phyloP scores from a whole-genome alignment of 2,888 invertebrate species.

The Teleiodes luculella region DNA sequence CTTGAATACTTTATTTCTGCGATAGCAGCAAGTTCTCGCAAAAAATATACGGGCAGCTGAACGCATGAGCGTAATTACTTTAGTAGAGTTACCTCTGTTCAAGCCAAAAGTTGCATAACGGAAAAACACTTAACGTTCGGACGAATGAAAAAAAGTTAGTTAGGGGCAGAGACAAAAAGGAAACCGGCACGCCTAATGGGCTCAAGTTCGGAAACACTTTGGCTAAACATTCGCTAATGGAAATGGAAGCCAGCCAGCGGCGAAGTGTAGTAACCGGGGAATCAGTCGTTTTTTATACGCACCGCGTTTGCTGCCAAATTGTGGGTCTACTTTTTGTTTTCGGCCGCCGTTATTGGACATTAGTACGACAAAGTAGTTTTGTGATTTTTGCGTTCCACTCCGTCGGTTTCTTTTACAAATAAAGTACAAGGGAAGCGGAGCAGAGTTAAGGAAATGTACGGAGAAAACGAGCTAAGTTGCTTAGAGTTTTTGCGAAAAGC shows the following conservation, averaged over 20 bases:
- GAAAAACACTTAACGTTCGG: constrained; percentile 59
- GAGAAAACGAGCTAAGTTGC: background rate
- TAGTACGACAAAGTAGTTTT: constrained; percentile 23
- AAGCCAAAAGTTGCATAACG: constrained; percentile 39
- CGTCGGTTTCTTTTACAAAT: background rate
- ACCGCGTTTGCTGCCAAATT: constrained; percentile 59
- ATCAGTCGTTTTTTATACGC: constrained; percentile 62
- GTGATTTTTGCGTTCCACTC: constrained; percentile 10
- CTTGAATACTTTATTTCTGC: constrained; percentile 1
- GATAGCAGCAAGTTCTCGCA: background rate
- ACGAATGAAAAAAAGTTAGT: constrained; percentile 59
- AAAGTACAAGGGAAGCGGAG: background rate
- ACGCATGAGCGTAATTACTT: constrained; percentile 10
- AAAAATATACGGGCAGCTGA: background rate
- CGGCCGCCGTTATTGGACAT: constrained; percentile 21
- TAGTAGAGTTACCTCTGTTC: constrained; percentile 1
- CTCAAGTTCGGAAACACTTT: constrained; percentile 74
- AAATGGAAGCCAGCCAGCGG: constrained; percentile 72
- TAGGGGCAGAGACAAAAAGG: constrained; percentile 68
- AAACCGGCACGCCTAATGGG: constrained; percentile 60
- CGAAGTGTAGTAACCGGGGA: constrained; percentile 37
- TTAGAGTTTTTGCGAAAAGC: background rate
- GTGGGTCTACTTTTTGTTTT: constrained; percentile 35
- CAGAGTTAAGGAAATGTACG: too few relatives aligned
- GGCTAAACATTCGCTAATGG: constrained; percentile 77